phyloP scores from a whole-genome alignment of 2,888 invertebrate genomes.

The Mythimna albipuncta region DNA sequence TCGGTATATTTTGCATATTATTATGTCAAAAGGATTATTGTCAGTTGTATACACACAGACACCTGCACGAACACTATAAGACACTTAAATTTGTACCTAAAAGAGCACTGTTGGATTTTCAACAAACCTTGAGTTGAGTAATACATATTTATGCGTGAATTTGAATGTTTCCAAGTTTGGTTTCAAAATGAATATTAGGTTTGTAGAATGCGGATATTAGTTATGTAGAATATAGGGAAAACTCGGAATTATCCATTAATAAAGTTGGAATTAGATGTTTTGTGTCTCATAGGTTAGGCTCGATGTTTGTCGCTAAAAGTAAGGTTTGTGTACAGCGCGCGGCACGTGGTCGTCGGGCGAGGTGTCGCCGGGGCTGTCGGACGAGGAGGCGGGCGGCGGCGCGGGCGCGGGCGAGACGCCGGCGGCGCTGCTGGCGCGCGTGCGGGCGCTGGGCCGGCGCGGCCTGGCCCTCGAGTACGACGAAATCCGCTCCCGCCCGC shows the following conservation, averaged over 20 bases:
- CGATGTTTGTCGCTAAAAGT: too few species aligned
- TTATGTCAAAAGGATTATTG: background rate
- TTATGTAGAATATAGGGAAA: too few species aligned
- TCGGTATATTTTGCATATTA: background rate
- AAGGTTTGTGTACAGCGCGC: conserved; percentile 69
- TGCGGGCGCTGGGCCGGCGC: conserved; percentile 94
- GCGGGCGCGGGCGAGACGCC: conserved; percentile 89
- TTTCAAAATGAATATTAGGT: too few species aligned
- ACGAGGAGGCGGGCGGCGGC: conserved; percentile 96
- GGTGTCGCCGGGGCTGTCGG: conserved; percentile 95
- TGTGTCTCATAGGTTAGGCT: too few species aligned
- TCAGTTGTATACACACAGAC: background rate
- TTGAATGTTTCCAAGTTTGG: too few species aligned
- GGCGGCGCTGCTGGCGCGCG: conserved; percentile 94
- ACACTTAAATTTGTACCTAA: background rate
- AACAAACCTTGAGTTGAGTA: background rate
- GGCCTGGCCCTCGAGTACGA: conserved; percentile 97
- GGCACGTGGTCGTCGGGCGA: conserved; percentile 89
- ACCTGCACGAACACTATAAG: background rate
- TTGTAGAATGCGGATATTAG: too few species aligned
- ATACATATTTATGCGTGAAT: background rate
- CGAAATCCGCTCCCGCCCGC: conserved; percentile 95
- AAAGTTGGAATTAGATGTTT: too few species aligned
- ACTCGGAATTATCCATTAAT: too few species aligned
- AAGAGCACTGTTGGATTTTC: background rate